A percentile compares a stretch with the other conserved stretches of the same genome.
Evolutionary conservation across 1,140 invertebrate species (phyloP).

Genomic region (Panagrolaimus sp.): DNA sequence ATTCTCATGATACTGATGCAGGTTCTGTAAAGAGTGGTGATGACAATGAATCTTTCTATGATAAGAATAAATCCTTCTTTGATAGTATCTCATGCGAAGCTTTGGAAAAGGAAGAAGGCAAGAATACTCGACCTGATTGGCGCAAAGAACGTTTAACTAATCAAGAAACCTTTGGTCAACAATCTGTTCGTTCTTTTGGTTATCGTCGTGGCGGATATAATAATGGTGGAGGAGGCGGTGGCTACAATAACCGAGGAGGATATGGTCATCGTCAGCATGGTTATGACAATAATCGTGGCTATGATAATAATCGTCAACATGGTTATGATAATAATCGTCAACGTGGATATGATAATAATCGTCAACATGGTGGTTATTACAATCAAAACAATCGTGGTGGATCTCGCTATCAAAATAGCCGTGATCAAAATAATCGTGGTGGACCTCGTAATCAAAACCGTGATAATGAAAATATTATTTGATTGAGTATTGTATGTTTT

Average conservation of each 20-base stretch:
- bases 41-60: conserved; percentile 70
- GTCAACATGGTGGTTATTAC: neutral
- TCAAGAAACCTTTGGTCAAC: conserved; percentile 91
- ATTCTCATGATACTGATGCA: conserved; percentile 1
- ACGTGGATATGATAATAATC: conserved; percentile 7
- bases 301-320: conserved; percentile 4
- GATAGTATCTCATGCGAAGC: conserved; percentile 98
- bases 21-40: conserved; percentile 35
- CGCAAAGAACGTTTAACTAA: conserved; percentile 91
- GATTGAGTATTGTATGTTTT: too few species aligned
- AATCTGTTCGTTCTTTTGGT: conserved; percentile 63
- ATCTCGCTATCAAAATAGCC: conserved; percentile 5
- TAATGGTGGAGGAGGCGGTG: neutral
- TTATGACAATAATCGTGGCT: neutral
- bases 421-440: conserved; percentile 4
- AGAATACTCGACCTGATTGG: conserved; percentile 81
- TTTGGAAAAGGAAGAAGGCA: conserved; percentile 79
- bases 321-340: conserved; percentile 16
- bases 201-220: neutral
- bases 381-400: conserved; percentile 21
- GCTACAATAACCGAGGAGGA: conserved; percentile 1
- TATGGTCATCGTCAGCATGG: neutral
- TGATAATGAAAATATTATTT: too few species aligned
- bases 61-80: conserved; percentile 96
- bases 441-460: too few species aligned